Percentiles rank a stretch among this genome's conserved stretches.
Conservation (phyloP, 2,797 vertebrate species). For the Typhlichthys eigenmanni region DNA sequence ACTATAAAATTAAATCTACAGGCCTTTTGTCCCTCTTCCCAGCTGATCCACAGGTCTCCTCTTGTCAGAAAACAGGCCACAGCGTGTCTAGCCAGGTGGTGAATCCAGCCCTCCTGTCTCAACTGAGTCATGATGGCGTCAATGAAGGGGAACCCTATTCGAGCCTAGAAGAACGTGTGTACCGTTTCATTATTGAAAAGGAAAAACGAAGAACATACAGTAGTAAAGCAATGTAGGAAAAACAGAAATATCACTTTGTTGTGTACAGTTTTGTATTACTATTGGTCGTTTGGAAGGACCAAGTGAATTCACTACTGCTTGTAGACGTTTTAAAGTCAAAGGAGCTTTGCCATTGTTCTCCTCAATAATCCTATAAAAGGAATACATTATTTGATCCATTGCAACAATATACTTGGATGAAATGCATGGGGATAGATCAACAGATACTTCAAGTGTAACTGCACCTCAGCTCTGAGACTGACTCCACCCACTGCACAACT, state of each 20-base stretch:
- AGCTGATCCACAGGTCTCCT: constrained; percentile 79
- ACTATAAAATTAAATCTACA: background rate
- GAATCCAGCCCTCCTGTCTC: constrained; percentile 78
- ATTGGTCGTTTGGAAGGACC: constrained; percentile 63
- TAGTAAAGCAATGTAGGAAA: no score
- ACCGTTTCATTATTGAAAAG: background rate
- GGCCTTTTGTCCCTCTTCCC: constrained; percentile 80
- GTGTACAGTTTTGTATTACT: no score
- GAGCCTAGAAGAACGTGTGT: constrained; percentile 52
- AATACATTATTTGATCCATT: no score
- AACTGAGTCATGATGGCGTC: constrained; percentile 82
- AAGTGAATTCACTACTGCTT: constrained; percentile 60
- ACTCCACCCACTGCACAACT: no score
- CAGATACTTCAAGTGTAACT: no score
- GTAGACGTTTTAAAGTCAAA: constrained; percentile 73
- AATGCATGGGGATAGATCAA: no score
- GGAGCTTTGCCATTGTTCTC: constrained; percentile 74
- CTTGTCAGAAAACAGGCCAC: constrained; percentile 79
- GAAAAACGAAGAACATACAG: background rate
- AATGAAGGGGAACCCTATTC: constrained; percentile 75
- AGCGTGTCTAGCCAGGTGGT: constrained; percentile 77
- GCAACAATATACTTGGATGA: no score
- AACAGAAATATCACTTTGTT: no score
- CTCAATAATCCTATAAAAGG: constrained; percentile 67
- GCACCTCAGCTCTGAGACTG: no score